Evolutionary conservation across 1,140 invertebrate genomes (phyloP).

Genomic region (Rhizoglyphus robini): DNA sequence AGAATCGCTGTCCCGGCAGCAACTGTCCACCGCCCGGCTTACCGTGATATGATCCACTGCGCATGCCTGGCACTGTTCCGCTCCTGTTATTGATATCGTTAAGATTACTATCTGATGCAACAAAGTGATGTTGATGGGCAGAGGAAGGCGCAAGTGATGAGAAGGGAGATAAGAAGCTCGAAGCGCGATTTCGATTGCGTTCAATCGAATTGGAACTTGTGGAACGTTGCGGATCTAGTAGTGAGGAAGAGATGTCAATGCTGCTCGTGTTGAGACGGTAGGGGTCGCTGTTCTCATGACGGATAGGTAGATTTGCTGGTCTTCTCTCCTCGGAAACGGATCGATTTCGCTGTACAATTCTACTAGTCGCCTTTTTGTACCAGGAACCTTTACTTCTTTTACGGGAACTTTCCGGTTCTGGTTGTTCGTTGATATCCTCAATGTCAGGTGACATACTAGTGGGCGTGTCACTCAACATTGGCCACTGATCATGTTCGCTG

Average conservation of each 20-base stretch:
- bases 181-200: not conserved
- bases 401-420: not conserved
- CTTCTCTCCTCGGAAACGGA: not conserved
- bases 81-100: constrained; percentile 1
- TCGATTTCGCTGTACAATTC: not conserved
- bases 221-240: too few species aligned
- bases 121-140: not conserved
- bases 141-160: not conserved
- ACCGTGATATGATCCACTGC: constrained; percentile 44
- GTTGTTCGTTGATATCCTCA: not conserved
- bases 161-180: not conserved
- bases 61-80: constrained; percentile 44
- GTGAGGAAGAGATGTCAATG: not conserved
- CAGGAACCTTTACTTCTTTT: not conserved
- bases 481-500: constrained; percentile 33
- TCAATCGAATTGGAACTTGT: not conserved
- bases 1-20: constrained; percentile 44
- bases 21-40: constrained; percentile 35
- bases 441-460: too few species aligned
- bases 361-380: not conserved
- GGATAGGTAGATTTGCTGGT: not conserved
- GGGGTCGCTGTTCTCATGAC: not conserved
- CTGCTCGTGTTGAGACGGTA: not conserved
- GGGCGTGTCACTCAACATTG: constrained; percentile 31
- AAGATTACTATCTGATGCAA: constrained; percentile 11